Percentiles rank a stretch among this genome's conserved stretches.
Conservation (phyloP, 2,797 vertebrate species). For the Melanotaenia boesemani region DNA sequence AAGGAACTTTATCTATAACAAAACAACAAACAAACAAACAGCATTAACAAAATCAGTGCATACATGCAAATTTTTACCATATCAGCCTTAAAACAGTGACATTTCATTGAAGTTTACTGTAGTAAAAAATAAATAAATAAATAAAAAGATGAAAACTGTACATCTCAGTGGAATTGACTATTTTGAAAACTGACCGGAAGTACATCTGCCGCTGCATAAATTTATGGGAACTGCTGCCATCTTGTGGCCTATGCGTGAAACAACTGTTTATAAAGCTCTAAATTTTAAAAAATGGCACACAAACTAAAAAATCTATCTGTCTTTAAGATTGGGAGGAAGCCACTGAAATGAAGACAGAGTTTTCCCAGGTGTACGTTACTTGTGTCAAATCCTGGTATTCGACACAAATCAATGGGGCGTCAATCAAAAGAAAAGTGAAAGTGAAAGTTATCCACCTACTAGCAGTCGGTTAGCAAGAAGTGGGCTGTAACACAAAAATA, state of each 20-base stretch:
- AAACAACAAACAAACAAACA: too few species aligned
- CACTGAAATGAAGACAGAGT: rapidly evolving
- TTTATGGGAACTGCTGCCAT: slow-evolving; percentile 17
- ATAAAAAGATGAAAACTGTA: too few species aligned
- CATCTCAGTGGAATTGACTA: too few species aligned
- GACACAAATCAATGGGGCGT: rapidly evolving
- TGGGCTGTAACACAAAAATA: rapidly evolving
- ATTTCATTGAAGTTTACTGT: too few species aligned
- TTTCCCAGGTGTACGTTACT: rapidly evolving
- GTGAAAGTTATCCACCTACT: slow-evolving; percentile 11
- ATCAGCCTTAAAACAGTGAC: too few species aligned
- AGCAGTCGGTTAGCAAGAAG: background rate
- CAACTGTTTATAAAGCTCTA: background rate
- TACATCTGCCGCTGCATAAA: background rate
- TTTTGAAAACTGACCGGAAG: too few species aligned
- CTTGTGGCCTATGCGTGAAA: slow-evolving; percentile 20
- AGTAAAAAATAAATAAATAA: too few species aligned
- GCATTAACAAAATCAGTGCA: too few species aligned
- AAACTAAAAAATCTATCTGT: background rate
- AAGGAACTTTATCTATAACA: too few species aligned
- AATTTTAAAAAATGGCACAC: too few species aligned
- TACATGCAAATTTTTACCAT: too few species aligned
- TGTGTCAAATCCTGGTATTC: background rate
- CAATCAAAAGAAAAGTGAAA: slow-evolving; percentile 56
- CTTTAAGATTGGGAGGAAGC: background rate